Conservation (phyloP, 2,113 vertebrate species). For the Sinosuthora webbiana region DNA sequence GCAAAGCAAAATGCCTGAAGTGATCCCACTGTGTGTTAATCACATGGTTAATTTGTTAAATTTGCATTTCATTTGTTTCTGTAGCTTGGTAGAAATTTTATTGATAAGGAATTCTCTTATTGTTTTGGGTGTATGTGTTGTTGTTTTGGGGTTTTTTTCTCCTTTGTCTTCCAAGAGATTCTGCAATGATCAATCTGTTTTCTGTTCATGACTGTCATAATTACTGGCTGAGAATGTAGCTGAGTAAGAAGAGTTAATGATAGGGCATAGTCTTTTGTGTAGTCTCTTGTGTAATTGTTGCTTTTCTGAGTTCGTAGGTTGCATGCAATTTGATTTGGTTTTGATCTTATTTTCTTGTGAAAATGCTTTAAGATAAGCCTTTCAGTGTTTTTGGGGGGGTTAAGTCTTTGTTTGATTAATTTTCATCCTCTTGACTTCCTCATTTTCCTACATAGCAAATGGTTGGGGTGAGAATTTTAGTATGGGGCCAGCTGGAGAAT, state of each 20-base stretch:
- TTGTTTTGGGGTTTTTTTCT: background rate
- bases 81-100: conserved; percentile 43
- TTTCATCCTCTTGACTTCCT: conserved; percentile 23
- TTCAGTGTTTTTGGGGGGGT: background rate
- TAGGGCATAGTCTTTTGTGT: background rate
- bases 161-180: conserved; percentile 25
- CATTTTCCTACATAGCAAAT: background rate
- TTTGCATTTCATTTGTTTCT: conserved; percentile 66
- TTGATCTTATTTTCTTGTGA: conserved; percentile 38
- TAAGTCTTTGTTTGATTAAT: conserved; percentile 45
- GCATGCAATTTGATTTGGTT: conserved; percentile 29
- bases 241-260: conserved; percentile 45
- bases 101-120: conserved; percentile 47
- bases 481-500: background rate
- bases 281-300: conserved; percentile 29
- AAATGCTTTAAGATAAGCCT: conserved; percentile 36
- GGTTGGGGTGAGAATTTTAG: background rate
- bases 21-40: conserved; percentile 56
- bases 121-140: background rate
- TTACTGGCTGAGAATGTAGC: conserved; percentile 27
- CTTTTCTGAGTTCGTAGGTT: background rate
- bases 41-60: conserved; percentile 70
- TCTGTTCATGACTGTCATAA: background rate
- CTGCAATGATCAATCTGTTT: conserved; percentile 48
- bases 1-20: conserved; percentile 51